Base-by-base conservation (phyloP, 2,113 vertebrate genomes). In the Grus americana region DNA sequence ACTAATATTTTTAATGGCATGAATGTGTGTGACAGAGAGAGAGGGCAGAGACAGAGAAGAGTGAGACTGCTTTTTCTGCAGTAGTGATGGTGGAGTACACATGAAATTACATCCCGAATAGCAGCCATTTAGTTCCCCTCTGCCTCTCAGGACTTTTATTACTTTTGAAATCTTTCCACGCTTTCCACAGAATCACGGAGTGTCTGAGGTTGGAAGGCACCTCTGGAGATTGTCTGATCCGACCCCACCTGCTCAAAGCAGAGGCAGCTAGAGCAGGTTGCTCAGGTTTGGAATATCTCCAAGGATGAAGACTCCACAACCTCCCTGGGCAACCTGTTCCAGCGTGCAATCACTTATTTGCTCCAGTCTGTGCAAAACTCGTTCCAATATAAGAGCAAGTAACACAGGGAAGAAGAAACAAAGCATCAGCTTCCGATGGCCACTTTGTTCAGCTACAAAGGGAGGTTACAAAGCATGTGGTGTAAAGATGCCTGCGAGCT, bases 391-490 rank as follows among this genome's bases (percentile, higher is more conserved):
- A 32, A 79, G 46, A 63, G 62, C 70, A 92, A 90, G 5, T 23
- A 55, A 79, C 36, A 68, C 47, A 58, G 62, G 29, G 46, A 58
- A 87, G 84, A 85, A 90, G 80, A 90, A 95, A 91, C 76, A 82
- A 89, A 96, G 66, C 96, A 72, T 23, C 91, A 92, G 86, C 68
- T 79, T n/a, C 86, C 16, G 52, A 71, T 20, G 66, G 86, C 42
- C 92, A 74, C 84, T 76, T 55, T 66, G 94, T 15, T 63, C 86
- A 91, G 87, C 85, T 74, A 23, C 46, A 5, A 26, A 79, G 46
- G 83, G 46, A 92, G 36, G 79, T 14, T 16, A 42, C 38, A 47
- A 38, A 73, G 36, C 13, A 20, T 1, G 0, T 24, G 80, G 47
- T 15, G 57, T 23, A 34, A 55, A 49, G 65, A 26, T 3, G 34